phyloP scores from a whole-genome alignment of 2,797 vertebrate species.

The Falco columbarius region DNA sequence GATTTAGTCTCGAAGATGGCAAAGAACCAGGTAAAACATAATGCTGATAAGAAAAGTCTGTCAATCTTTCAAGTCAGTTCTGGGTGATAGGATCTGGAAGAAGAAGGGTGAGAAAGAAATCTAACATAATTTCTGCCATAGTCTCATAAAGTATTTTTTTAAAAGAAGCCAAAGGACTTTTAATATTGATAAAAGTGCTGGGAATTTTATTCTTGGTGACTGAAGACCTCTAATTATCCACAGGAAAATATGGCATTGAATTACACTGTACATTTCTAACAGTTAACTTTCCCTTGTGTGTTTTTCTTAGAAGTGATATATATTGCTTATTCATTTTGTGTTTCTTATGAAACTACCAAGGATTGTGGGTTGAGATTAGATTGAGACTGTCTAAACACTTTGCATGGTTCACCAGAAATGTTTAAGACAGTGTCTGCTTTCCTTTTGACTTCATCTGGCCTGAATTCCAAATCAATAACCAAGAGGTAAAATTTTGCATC shows the following conservation, averaged over 20 bases:
- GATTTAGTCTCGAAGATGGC: neutral
- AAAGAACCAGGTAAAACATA: slow-evolving; percentile 2
- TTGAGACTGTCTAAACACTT: neutral
- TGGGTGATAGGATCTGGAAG: neutral
- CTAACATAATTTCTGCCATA: neutral
- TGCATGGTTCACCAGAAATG: neutral
- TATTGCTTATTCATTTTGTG: neutral
- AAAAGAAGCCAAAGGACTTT: neutral
- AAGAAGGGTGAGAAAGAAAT: neutral
- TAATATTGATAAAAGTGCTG: neutral
- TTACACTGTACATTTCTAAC: neutral
- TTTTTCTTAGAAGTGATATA: neutral
- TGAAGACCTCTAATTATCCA: neutral
- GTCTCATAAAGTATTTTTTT: neutral
- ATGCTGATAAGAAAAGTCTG: neutral
- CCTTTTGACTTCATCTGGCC: neutral
- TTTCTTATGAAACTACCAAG: neutral
- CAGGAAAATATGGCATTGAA: neutral
- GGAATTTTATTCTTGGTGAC: neutral
- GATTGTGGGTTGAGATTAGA: neutral
- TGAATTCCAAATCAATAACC: neutral
- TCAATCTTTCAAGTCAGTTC: neutral
- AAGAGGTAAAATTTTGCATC: neutral
- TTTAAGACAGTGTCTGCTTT: neutral
- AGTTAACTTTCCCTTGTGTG: neutral